Evolutionary conservation across 2,888 invertebrate species (phyloP).

Genomic region (Euclidia mi): DNA sequence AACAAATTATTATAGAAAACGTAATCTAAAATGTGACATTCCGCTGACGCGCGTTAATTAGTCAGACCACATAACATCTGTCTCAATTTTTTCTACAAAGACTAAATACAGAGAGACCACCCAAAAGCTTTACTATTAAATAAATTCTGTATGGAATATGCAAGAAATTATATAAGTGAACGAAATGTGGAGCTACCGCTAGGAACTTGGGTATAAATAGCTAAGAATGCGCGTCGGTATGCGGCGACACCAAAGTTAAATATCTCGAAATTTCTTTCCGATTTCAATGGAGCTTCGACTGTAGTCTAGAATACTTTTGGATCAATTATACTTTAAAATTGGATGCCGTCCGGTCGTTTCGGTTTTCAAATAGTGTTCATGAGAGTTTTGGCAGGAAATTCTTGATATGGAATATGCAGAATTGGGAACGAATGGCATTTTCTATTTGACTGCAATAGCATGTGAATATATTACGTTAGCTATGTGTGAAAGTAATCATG

Average conservation of each 20-base stretch:
- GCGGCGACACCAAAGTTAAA: constrained; percentile 48
- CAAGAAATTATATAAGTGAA: constrained; percentile 46
- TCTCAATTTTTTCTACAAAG: background rate
- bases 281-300: constrained; percentile 21
- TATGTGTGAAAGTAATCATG: too few species aligned
- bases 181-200: constrained; percentile 58
- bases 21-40: background rate
- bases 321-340: background rate
- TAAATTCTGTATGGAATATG: constrained; percentile 30
- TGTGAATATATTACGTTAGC: too few species aligned
- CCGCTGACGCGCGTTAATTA: too few species aligned
- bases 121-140: constrained; percentile 9
- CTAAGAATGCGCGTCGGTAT: constrained; percentile 63
- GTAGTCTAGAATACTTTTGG: background rate
- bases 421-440: too few species aligned
- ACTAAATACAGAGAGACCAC: background rate
- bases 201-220: constrained; percentile 66
- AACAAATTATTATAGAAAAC: too few species aligned
- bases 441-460: too few species aligned
- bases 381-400: too few species aligned
- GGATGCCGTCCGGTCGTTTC: too few species aligned
- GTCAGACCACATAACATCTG: too few species aligned
- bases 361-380: too few species aligned
- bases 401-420: too few species aligned
- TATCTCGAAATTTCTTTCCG: constrained; percentile 43